Conservation (phyloP, 2,888 invertebrate species). For the Morpho helenor region DNA sequence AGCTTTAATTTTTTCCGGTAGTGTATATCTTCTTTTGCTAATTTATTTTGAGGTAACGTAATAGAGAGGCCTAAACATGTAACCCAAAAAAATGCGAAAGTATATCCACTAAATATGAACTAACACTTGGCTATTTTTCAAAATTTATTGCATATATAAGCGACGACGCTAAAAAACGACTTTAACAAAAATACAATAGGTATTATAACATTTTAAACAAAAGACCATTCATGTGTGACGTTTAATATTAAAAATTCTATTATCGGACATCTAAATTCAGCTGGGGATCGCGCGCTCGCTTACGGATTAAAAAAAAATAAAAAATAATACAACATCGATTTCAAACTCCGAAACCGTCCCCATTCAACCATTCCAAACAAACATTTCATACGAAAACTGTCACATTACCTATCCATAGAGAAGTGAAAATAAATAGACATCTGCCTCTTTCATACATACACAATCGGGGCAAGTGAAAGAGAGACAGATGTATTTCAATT, state of each 20-base stretch:
- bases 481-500: constrained; percentile 67
- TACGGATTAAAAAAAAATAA: constrained; percentile 59
- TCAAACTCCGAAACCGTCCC: constrained; percentile 46
- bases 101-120: too few relatives aligned
- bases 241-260: constrained; percentile 17
- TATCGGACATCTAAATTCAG: constrained; percentile 22
- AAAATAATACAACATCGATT: constrained; percentile 63
- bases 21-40: too few relatives aligned
- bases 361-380: constrained; percentile 69
- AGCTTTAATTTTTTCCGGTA: too few relatives aligned
- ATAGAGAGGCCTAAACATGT: too few relatives aligned
- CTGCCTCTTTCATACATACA: constrained; percentile 46
- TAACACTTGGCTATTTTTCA: too few relatives aligned
- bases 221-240: neutral
- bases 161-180: too few relatives aligned
- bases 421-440: constrained; percentile 64
- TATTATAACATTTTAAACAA: constrained; percentile 9
- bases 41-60: neutral
- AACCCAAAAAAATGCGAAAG: too few relatives aligned
- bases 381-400: constrained; percentile 74
- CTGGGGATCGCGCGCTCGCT: constrained; percentile 40
- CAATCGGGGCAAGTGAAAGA: constrained; percentile 38
- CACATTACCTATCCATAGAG: constrained; percentile 68
- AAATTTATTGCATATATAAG: too few relatives aligned
- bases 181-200: neutral